phyloP scores from a whole-genome alignment of 2,797 vertebrate species.

The Eurystomus glaucurus region DNA sequence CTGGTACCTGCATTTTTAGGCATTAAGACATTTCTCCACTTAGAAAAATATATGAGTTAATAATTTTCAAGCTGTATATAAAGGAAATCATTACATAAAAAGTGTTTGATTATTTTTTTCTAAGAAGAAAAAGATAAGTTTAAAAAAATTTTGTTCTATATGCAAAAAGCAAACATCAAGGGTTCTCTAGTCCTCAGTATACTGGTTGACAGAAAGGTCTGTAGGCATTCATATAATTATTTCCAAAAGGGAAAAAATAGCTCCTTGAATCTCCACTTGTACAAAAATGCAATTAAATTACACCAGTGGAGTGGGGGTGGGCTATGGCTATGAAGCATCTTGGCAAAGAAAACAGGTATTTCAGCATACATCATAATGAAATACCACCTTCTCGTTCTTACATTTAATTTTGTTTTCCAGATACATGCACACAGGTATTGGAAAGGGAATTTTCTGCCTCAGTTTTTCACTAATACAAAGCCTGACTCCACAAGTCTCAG shows the following conservation, averaged over 20 bases:
- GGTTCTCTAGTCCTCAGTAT: neutral
- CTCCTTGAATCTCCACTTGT: neutral
- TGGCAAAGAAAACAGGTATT: neutral
- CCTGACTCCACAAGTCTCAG: neutral
- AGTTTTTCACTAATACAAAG: neutral
- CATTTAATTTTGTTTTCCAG: neutral
- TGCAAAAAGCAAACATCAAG: neutral
- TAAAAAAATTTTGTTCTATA: neutral
- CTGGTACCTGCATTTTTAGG: neutral
- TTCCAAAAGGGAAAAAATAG: neutral
- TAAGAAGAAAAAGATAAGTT: neutral
- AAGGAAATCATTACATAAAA: neutral
- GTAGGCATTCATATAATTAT: neutral
- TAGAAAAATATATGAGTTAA: neutral
- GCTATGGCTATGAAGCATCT: neutral
- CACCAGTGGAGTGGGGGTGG: rapidly evolving
- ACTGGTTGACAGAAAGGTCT: neutral
- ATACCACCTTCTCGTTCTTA: neutral
- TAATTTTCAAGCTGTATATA: neutral
- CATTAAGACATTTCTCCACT: neutral
- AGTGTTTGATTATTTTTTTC: neutral
- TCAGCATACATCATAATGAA: neutral
- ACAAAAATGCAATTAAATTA: neutral
- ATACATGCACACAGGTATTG: neutral
- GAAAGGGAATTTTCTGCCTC: neutral